Base-by-base conservation (phyloP, 2,888 invertebrate species). In the Eupithecia inturbata region DNA sequence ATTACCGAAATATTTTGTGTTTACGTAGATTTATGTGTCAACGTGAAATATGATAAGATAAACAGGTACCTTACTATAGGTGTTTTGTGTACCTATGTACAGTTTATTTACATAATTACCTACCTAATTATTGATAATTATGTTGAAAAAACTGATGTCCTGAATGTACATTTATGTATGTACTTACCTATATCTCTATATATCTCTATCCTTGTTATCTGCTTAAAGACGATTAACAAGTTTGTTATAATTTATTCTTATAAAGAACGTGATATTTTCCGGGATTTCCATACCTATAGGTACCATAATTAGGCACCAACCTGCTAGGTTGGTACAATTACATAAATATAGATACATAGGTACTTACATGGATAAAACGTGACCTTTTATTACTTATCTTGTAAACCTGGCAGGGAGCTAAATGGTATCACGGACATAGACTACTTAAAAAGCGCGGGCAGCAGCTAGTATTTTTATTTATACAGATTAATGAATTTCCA, bases 401-500 rank as follows among this genome's bases (percentile, higher is more conserved):
- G n/a, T n/a, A n/a, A n/a, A n/a, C n/a, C n/a, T n/a, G n/a, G n/a
- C n/a, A n/a, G n/a, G n/a, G n/a, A n/a, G n/a, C n/a, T n/a, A n/a
- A n/a, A n/a, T n/a, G n/a, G n/a, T n/a, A n/a, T n/a, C n/a, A n/a
- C n/a, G n/a, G n/a, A n/a, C n/a, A n/a, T n/a, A n/a, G n/a, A n/a
- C n/a, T n/a, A n/a, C n/a, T n/a, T n/a, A n/a, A n/a, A n/a, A n/a
- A n/a, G n/a, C n/a, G n/a, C n/a, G n/a, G n/a, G n/a, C n/a, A n/a
- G n/a, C n/a, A n/a, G n/a, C n/a, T n/a, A n/a, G n/a, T n/a, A n/a
- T n/a, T n/a, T n/a, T n/a, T n/a, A n/a, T n/a, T n/a, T n/a, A n/a
- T n/a, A n/a, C n/a, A n/a, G n/a, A n/a, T n/a, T 9, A n/a, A 7
- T n/a, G n/a, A 45, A 19, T 45, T 26, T 75, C 16, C 67, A 75